Evolutionary conservation across 2,888 invertebrate genomes (phyloP), one percentile per base, ranked within the genome.

Genomic region (Cheilosia pagana): DNA sequence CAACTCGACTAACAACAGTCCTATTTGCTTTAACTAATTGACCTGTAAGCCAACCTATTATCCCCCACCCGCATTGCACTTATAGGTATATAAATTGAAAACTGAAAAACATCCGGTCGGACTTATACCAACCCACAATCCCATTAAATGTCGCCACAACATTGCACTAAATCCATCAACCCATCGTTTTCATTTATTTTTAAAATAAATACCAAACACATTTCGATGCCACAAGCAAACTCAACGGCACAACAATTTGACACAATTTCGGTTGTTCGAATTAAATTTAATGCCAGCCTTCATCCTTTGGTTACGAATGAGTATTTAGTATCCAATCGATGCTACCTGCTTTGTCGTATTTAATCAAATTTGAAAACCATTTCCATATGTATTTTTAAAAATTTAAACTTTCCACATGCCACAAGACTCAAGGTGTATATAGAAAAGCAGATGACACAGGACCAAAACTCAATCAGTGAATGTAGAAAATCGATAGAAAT

Each of bases 241-340:
- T 28, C 28, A 28, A 28, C 28, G 28, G 28, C 28, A 57, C 59
- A 43, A 62, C 45, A 63, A 43, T 78, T 63, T 31, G 57, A 63
- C 41, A 63, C 41, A 59, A 71, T 55, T 71, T 60, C 55, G 55
- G 48, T 55, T 50, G 28, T 41, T 5, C 41, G 55, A 71, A 78
- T 78, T 78, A 35, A 75, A 63, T 81, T 63, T 48, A 74, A 71
- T 43, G 43, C 10, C 23, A 63, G 53, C 72, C 28, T 48, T 45
- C 45, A 45, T 45, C 19, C 21, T 63, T 50, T 23, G 25, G 57
- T 25, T 31, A 68, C 68, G 52, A 19, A 43, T 16, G 65, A 35
- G 35, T 14, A 2, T 50, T n/a, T n/a, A n/a, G 45, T n/a, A 14
- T 21, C 12, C 10, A 21, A 65, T 35, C 23, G 41, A 57, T 57